phyloP scores from a whole-genome alignment of 2,113 vertebrate genomes.

The Pithys albifrons region DNA sequence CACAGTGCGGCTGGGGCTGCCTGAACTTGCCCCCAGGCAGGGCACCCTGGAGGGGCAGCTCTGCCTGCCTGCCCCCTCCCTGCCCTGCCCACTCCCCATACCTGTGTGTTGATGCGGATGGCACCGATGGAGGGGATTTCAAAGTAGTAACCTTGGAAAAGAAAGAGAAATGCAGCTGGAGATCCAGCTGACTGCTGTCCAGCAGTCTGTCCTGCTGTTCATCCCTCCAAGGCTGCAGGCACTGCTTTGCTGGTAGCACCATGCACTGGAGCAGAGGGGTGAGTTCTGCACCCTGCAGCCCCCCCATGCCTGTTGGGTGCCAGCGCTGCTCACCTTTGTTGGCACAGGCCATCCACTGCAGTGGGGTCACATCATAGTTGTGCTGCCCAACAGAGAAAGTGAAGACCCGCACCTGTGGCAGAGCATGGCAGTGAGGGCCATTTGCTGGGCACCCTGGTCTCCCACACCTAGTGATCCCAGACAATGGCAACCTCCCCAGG shows the following conservation, averaged over 20 bases:
- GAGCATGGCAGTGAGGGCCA: fast-evolving
- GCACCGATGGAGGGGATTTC: conserved; percentile 98
- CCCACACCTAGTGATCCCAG: fast-evolving
- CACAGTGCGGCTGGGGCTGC: not conserved
- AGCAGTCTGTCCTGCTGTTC: not conserved
- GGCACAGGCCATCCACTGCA: conserved; percentile 98
- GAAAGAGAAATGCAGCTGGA: conserved; percentile 11
- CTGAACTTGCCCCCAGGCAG: not conserved
- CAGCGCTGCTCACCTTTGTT: conserved; percentile 87
- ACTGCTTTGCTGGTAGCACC: fast-evolving
- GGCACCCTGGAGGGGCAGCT: not conserved
- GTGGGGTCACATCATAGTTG: conserved; percentile 96
- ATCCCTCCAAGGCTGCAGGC: not conserved
- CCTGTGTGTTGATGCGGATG: conserved; percentile 98
- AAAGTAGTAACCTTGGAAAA: conserved; percentile 93
- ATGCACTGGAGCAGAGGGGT: fast-evolving
- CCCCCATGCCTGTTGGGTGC: fast-evolving
- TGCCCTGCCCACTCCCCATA: not conserved
- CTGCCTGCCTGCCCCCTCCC: not conserved
- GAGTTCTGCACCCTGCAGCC: not conserved
- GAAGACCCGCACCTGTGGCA: conserved; percentile 86
- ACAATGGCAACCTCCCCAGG: not conserved
- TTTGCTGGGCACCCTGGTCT: fast-evolving
- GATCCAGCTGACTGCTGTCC: not conserved
- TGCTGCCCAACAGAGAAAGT: conserved; percentile 98